phyloP scores from a whole-genome alignment of 2,113 vertebrate genomes.

The Tympanuchus pallidicinctus region DNA sequence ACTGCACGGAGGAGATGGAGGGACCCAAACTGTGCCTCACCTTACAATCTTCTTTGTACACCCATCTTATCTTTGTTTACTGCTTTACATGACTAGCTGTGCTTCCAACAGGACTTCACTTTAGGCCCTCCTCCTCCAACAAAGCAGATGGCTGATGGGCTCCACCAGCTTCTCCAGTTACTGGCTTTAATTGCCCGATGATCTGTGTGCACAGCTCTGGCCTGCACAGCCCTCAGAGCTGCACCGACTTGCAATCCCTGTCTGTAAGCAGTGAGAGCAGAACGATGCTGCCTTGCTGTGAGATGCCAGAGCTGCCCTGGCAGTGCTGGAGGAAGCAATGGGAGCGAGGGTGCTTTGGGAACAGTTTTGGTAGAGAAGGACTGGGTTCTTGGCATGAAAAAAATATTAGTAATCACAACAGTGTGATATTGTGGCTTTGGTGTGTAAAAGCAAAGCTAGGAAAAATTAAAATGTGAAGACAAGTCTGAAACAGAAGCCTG shows the following conservation, averaged over 20 bases:
- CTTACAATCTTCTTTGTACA: background rate
- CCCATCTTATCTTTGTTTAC: background rate
- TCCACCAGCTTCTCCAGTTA: background rate
- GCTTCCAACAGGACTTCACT: background rate
- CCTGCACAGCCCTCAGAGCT: background rate
- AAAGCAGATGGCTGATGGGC: conserved; percentile 43
- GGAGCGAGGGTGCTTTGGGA: conserved; percentile 6
- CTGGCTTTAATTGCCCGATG: background rate
- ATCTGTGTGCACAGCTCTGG: background rate
- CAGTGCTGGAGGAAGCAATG: conserved; percentile 31
- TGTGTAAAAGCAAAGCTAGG: background rate
- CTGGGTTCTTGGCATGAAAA: background rate
- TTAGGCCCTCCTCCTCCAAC: conserved; percentile 57
- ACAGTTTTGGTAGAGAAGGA: background rate
- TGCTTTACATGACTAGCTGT: background rate
- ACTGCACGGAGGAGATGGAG: background rate
- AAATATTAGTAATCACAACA: background rate
- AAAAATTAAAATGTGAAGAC: background rate
- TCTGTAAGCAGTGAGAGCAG: background rate
- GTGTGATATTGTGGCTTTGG: background rate
- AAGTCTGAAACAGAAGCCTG: background rate
- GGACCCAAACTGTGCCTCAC: no score
- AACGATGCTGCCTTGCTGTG: conserved; percentile 35
- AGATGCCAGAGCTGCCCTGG: conserved; percentile 29
- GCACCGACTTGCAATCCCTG: background rate